These are phyloP conservation scores for Pardosa pseudoannulata DNA, from an alignment of 2,888 invertebrate genomes.

Conservation along the genomic window DNA sequence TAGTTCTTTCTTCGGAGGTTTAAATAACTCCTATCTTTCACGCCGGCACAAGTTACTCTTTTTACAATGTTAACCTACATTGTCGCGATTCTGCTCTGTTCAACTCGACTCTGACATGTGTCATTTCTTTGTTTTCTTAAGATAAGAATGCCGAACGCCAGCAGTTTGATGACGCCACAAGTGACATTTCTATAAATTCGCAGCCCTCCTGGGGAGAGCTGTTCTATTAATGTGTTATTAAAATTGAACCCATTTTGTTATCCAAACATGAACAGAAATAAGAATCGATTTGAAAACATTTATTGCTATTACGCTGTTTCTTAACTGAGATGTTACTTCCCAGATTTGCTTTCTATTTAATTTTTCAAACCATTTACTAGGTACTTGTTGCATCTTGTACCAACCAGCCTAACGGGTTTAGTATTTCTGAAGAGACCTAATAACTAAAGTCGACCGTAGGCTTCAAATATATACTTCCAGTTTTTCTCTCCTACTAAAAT, in stretches of 20 bases:
- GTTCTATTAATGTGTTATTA: neutral
- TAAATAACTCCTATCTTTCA: conserved; percentile 7
- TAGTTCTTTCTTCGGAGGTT: neutral
- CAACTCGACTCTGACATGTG: neutral
- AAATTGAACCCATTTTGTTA: neutral
- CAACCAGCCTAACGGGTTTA: no score
- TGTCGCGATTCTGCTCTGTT: neutral
- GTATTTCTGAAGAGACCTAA: no score
- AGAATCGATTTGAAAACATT: neutral
- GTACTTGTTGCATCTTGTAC: no score
- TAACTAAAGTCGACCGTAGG: no score
- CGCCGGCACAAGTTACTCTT: conserved; percentile 3
- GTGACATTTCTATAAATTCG: neutral
- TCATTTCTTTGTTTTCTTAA: neutral
- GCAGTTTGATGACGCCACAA: neutral
- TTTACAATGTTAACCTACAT: neutral
- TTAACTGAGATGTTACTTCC: no score
- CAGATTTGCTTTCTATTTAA: no score
- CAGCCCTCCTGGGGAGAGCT: neutral
- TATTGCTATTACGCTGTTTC: no score
- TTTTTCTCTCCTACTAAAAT: no score
- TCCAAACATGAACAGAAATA: neutral
- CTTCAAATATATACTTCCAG: no score
- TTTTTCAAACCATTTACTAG: no score
- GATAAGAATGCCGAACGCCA: neutral